A percentile compares a stretch with the other conserved stretches of the same genome.
Conservation (phyloP, 2,797 vertebrate genomes). For the Poeciliopsis turneri region DNA sequence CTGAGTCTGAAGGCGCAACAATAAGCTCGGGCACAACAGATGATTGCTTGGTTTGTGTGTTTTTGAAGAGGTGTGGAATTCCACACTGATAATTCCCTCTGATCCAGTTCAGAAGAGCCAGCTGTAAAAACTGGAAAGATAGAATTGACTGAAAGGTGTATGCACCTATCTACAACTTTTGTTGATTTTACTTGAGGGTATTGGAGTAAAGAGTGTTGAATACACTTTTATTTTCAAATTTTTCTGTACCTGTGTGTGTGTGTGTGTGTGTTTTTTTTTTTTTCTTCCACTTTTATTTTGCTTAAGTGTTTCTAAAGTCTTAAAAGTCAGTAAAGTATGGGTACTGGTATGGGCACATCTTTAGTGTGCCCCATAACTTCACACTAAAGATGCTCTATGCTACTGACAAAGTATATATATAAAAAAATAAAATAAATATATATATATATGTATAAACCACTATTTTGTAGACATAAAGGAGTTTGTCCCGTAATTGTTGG, state of each 20-base stretch:
- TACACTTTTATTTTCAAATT: neutral
- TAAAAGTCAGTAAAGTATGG: neutral
- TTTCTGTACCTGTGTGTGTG: neutral
- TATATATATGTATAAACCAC: too few species aligned
- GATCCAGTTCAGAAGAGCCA: constrained; percentile 29
- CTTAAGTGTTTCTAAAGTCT: neutral
- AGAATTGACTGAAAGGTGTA: neutral
- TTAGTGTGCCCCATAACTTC: neutral
- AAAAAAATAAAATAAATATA: too few species aligned
- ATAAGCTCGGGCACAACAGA: constrained; percentile 14
- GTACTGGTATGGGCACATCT: too few species aligned
- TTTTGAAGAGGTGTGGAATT: constrained; percentile 41
- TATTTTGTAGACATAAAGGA: too few species aligned
- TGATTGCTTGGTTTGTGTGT: constrained; percentile 9
- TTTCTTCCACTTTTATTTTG: neutral
- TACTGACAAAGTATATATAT: too few species aligned
- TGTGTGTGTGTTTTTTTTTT: neutral
- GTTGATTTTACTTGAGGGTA: neutral
- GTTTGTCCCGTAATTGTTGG: too few species aligned
- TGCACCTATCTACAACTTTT: neutral
- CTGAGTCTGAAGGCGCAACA: constrained; percentile 4
- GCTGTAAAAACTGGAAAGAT: constrained; percentile 18
- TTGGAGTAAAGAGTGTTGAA: neutral
- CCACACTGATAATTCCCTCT: constrained; percentile 10
- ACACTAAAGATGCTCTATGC: neutral